A percentile compares a stretch with the other conserved stretches of the same genome.
These are phyloP conservation scores for Phyllopteryx taeniolatus DNA, from an alignment of 2,113 vertebrate species.

Conservation along the genomic window DNA sequence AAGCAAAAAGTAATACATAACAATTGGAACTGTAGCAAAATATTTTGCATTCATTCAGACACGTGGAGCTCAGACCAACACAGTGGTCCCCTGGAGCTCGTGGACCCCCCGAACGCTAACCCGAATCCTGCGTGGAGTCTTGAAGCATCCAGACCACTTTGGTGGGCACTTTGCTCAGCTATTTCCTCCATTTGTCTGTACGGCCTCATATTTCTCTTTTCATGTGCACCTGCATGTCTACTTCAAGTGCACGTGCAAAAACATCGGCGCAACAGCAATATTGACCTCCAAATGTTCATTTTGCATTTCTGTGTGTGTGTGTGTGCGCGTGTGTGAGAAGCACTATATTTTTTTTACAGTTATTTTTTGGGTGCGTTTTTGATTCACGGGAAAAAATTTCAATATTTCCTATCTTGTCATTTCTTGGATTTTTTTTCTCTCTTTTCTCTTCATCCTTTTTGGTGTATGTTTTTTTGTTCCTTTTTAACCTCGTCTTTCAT, in stretches of 20 bases:
- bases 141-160: slow-evolving; percentile 4
- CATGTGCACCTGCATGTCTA: slow-evolving; percentile 4
- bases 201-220: neutral
- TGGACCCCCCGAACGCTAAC: neutral
- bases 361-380: neutral
- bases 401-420: too few relatives aligned
- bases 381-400: neutral
- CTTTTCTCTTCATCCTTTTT: too few relatives aligned
- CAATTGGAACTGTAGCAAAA: too few relatives aligned
- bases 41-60: too few relatives aligned
- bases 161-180: slow-evolving; percentile 11
- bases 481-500: slow-evolving; percentile 2
- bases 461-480: neutral
- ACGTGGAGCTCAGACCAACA: neutral
- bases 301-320: neutral
- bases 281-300: neutral
- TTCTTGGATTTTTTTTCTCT: too few relatives aligned
- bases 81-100: slow-evolving; percentile 29
- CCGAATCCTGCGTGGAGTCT: neutral
- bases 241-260: neutral
- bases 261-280: neutral
- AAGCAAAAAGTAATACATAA: too few relatives aligned
- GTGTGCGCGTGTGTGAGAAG: too few relatives aligned
- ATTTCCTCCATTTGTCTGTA: slow-evolving; percentile 7
- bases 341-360: neutral